Conservation (phyloP, 2,113 vertebrate genomes). For the Megalops atlanticus region DNA sequence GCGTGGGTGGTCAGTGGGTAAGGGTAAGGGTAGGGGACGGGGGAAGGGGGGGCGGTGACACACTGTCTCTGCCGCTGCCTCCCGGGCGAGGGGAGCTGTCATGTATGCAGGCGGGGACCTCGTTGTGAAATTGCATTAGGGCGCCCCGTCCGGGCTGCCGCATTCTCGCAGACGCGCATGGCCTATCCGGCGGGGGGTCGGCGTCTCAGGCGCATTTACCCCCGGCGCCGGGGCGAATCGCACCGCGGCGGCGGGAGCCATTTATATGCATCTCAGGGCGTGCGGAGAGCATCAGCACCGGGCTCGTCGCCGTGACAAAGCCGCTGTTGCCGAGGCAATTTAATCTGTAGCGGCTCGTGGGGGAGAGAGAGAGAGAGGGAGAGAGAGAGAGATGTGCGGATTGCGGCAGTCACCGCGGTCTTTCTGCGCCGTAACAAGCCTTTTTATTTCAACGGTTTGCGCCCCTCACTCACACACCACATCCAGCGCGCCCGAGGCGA, state of each 20-base stretch:
- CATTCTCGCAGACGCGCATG: no score
- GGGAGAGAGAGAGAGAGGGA: neutral
- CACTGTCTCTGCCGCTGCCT: no score
- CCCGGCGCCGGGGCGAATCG: neutral
- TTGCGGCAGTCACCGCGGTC: neutral
- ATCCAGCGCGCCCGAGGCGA: no score
- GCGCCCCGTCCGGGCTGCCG: neutral
- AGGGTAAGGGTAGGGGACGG: no score
- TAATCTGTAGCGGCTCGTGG: neutral
- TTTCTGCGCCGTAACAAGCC: no score
- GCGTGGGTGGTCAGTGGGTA: no score
- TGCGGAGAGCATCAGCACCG: neutral
- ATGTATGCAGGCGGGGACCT: neutral
- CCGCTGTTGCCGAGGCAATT: neutral
- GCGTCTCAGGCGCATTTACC: neutral
- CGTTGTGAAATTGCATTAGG: neutral
- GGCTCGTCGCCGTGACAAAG: neutral
- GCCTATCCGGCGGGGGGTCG: neutral
- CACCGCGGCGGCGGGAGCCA: neutral
- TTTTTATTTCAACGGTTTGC: no score
- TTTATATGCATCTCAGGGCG: conserved; percentile 7
- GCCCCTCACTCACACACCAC: no score
- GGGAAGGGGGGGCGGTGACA: neutral
- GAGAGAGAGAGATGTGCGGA: no score
- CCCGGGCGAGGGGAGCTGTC: no score